These are phyloP conservation scores for Galbula dea DNA, from an alignment of 2,113 vertebrate species.

Conservation along the genomic window DNA sequence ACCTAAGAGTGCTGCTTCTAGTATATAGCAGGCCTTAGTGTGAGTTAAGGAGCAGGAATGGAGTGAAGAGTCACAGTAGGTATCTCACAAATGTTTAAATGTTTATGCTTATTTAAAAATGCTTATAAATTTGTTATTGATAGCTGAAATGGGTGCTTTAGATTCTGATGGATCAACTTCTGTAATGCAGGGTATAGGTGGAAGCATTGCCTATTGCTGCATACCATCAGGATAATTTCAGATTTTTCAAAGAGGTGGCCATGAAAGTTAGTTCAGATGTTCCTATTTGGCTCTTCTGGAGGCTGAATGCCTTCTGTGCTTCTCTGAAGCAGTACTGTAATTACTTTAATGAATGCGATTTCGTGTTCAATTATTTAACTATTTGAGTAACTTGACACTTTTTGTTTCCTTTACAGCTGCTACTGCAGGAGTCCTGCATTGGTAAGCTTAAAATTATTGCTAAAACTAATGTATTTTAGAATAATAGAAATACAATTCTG, in stretches of 20 bases:
- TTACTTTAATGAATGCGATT: background rate
- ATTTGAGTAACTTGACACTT: background rate
- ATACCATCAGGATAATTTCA: background rate
- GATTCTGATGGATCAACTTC: background rate
- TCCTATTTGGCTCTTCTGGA: background rate
- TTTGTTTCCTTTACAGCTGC: slow-evolving; percentile 67
- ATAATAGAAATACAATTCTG: background rate
- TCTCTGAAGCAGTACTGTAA: background rate
- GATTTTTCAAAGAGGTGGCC: background rate
- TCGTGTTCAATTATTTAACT: background rate
- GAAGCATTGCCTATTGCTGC: background rate
- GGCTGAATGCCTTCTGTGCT: background rate
- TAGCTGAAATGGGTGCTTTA: background rate
- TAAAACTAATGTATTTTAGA: background rate
- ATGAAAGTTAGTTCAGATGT: background rate
- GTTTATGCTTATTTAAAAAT: background rate
- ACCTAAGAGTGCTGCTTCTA: accelerated
- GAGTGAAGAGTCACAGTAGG: background rate
- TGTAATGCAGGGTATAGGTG: background rate
- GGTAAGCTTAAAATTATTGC: slow-evolving; percentile 70
- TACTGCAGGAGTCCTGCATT: slow-evolving; percentile 74
- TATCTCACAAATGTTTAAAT: background rate
- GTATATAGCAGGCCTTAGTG: background rate
- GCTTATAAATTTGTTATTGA: background rate
- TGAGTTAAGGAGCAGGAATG: background rate